These are phyloP conservation scores for Clarias magur DNA, from an alignment of 2,113 vertebrate species.

Conservation along the genomic window DNA sequence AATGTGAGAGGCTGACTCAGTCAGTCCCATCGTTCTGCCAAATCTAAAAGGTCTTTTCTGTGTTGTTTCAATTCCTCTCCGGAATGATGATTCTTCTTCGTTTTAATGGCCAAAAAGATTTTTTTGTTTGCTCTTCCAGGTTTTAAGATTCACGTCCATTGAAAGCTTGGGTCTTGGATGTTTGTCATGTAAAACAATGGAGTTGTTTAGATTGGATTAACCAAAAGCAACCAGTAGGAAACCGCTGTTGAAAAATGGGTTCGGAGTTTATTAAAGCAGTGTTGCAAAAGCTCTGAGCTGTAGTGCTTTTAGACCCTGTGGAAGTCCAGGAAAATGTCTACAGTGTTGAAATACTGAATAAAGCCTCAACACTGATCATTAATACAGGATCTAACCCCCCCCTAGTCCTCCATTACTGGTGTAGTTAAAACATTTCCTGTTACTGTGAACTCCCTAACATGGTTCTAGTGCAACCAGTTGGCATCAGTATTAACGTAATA, in stretches of 20 bases:
- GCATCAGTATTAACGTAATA: background rate
- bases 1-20: constrained; percentile 37
- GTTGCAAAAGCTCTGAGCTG: background rate
- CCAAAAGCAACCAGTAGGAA: background rate
- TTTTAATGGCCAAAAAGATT: background rate
- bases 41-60: constrained; percentile 23
- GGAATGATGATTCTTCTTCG: background rate
- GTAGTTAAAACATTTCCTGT: background rate
- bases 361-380: background rate
- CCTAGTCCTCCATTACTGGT: background rate
- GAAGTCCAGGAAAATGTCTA: background rate
- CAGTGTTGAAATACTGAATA: background rate
- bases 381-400: background rate
- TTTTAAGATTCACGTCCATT: background rate
- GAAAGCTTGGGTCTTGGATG: background rate
- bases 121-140: background rate
- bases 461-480: background rate
- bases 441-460: background rate
- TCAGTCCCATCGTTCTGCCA: constrained; percentile 28
- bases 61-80: constrained; percentile 11
- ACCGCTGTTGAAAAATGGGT: background rate
- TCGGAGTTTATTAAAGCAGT: background rate
- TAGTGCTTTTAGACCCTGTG: background rate
- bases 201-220: background rate
- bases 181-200: background rate